These are phyloP conservation scores for Antedon bifida DNA, from an alignment of 35 echinoderm and acorn worm genomes.

Conservation along the genomic window DNA sequence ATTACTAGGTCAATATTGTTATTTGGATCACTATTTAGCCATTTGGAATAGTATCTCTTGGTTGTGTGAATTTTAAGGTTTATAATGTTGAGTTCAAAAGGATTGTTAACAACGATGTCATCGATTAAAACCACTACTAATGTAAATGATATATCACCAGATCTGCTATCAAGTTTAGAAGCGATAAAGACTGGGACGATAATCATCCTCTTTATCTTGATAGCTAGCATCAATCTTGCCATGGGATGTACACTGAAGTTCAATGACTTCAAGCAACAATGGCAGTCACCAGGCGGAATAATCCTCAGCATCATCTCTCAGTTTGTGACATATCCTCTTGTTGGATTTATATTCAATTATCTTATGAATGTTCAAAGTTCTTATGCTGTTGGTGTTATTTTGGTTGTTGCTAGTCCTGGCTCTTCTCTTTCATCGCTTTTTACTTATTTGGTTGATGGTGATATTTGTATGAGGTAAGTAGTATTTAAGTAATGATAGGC, in stretches of 20 bases:
- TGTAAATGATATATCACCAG: background rate
- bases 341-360: slow-evolving; percentile 2
- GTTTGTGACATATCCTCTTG: slow-evolving; percentile 3
- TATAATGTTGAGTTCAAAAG: too few relatives aligned
- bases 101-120: too few relatives aligned
- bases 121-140: background rate
- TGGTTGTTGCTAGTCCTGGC: slow-evolving; percentile 14
- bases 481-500: too few relatives aligned
- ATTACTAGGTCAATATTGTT: too few relatives aligned
- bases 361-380: slow-evolving; percentile 1
- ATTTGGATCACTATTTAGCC: too few relatives aligned
- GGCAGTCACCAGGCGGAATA: slow-evolving; percentile 13
- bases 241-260: slow-evolving; percentile 17
- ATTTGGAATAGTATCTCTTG: too few relatives aligned
- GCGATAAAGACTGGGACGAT: background rate
- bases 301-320: slow-evolving; percentile 5
- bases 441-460: slow-evolving; percentile 35
- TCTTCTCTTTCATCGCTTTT: slow-evolving; percentile 12
- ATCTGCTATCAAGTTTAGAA: background rate
- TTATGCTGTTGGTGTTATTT: slow-evolving; percentile 27
- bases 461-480: slow-evolving; percentile 27
- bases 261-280: slow-evolving; percentile 15
- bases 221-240: slow-evolving; percentile 19
- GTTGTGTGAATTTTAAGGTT: too few relatives aligned
- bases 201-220: slow-evolving; percentile 5